Base-by-base conservation (phyloP, 23 tunicate species). In the Halocynthia roretzi region DNA sequence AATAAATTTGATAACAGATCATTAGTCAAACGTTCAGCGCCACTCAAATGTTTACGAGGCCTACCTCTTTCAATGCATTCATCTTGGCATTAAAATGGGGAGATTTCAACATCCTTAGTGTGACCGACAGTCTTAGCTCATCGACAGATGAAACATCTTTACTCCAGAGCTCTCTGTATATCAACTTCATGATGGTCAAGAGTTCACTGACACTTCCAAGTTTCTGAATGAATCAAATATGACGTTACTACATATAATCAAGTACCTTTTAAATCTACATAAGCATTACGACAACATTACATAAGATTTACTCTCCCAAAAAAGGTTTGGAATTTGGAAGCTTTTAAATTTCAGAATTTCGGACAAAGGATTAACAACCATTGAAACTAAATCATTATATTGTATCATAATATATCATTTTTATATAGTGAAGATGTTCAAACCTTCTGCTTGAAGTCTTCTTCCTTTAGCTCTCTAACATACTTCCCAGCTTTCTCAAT, bases 61-160 rank as follows among this genome's bases (percentile, higher is more conserved):
- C 53, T 19, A 83, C 95, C 77, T 88, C 95, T 55, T 88, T 88
- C 11, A 88, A 64, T 8, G 87, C 95, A 54, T 88, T 88, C 95
- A 88, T 88, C 66, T 88, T 88, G 7, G 95, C 95, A 71, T 88
- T 88, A 62, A 88, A 88, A 75, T 88, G 95, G 15, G 95, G 95
- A 48, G 88, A 88, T 57, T 71, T 83, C 81, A 88, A 56, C 95
- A 88, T 88, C 75, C 87, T 56, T 56, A 88, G 71, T 0, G 87
- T 88, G 7, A 83, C 82, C 50, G 79, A 78, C 53, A 88, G 56
- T 44, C 95, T 57, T 53, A 88, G 77, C 10, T 88, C 95, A 49
- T 88, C 95, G 52, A 88, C 95, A 23, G 76, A 74, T 17, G 87
- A 17, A 21, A 83, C 87, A 61, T 88, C 95, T 56, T 83, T 65